These are phyloP conservation scores for cattle (Bos taurus) DNA, from an alignment of 2,113 vertebrate species.

Conservation along the genomic window DNA sequence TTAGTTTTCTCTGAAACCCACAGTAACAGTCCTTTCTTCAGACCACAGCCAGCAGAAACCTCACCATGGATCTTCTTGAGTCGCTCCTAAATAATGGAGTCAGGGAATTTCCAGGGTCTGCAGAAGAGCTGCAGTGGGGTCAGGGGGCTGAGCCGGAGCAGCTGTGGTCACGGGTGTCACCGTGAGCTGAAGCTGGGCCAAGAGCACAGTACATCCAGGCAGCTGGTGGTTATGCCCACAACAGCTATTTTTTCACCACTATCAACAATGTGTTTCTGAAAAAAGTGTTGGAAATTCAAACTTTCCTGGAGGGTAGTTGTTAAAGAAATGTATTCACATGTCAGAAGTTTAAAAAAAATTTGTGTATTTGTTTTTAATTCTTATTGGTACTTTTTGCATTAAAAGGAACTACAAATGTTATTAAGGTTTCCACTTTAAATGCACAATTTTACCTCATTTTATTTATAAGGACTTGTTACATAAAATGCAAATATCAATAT, in stretches of 20 bases:
- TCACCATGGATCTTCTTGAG: background rate
- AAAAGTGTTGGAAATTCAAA: background rate
- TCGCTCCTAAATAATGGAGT: background rate
- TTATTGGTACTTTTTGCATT: slow-evolving; percentile 12
- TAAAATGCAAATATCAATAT: slow-evolving; percentile 75
- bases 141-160: background rate
- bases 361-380: slow-evolving; percentile 17
- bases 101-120: background rate
- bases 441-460: slow-evolving; percentile 73
- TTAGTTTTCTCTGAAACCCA: background rate
- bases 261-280: background rate
- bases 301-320: background rate
- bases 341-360: background rate
- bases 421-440: slow-evolving; percentile 51
- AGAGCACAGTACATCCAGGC: background rate
- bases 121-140: background rate
- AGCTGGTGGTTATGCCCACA: background rate
- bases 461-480: slow-evolving; percentile 82
- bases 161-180: background rate
- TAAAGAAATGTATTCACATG: background rate
- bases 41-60: background rate
- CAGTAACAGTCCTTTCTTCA: background rate
- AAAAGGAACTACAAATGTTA: slow-evolving; percentile 55
- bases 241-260: background rate
- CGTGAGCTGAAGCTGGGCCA: background rate